Evolutionary conservation across 37 sponge, comb jelly and placozoan genomes (phyloP).

Genomic region (Geodia barretti): DNA sequence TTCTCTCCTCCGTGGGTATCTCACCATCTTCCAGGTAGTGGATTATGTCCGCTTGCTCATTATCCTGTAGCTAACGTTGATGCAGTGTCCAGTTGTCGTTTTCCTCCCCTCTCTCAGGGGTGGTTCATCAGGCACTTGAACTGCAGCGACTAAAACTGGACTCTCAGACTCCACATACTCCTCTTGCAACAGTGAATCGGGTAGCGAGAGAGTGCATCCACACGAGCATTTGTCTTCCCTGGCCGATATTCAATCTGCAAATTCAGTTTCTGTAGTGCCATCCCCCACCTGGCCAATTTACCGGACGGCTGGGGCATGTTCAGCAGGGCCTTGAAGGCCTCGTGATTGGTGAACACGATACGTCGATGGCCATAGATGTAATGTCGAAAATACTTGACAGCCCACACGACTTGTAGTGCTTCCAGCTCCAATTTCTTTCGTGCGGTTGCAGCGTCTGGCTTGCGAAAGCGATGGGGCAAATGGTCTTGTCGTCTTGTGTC

Average conservation of each 20-base stretch:
- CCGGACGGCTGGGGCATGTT: constrained; percentile 40
- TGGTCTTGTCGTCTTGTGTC: neutral
- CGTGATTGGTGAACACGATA: constrained; percentile 19
- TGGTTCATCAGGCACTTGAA: no score
- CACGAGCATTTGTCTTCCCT: constrained; percentile 10
- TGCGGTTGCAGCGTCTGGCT: constrained; percentile 26
- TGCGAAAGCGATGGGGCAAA: constrained; percentile 18
- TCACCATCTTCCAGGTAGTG: neutral
- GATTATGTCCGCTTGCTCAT: constrained; percentile 1
- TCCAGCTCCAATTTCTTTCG: constrained; percentile 37
- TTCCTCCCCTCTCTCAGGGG: neutral
- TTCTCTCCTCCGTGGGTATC: constrained; percentile 3
- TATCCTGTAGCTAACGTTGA: no score
- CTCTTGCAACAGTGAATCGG: no score
- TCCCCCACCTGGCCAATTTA: constrained; percentile 29
- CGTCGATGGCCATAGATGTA: constrained; percentile 34
- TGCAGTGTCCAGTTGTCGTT: no score
- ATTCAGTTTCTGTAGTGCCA: constrained; percentile 27
- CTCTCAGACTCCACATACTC: no score
- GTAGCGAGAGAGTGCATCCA: constrained; percentile 11
- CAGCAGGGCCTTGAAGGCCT: constrained; percentile 31
- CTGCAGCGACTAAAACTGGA: no score
- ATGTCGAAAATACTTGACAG: constrained; percentile 11
- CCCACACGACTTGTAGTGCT: constrained; percentile 36
- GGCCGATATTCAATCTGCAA: constrained; percentile 18